Evolutionary conservation across 2,113 vertebrate species (phyloP).

Genomic region (Isurus oxyrinchus): DNA sequence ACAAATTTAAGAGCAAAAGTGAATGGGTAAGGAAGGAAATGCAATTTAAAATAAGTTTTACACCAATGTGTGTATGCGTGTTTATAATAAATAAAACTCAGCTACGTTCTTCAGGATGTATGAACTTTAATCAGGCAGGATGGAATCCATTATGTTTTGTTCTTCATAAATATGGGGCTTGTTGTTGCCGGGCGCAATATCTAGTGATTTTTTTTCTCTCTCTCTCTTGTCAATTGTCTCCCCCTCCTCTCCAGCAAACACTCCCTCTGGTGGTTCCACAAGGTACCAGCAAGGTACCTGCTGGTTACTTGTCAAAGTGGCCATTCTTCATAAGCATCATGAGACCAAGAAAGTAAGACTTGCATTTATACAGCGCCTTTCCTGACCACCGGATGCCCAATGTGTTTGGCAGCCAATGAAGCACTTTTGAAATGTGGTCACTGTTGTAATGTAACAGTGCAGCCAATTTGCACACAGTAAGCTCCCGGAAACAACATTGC

Average conservation of each 20-base stretch:
- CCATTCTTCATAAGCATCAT: too few relatives aligned
- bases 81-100: not conserved
- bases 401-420: too few relatives aligned
- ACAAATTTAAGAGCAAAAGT: not conserved
- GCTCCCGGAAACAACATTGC: too few relatives aligned
- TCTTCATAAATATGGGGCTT: not conserved
- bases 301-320: not conserved
- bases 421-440: too few relatives aligned
- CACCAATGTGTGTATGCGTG: not conserved
- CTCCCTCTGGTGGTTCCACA: not conserved
- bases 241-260: not conserved
- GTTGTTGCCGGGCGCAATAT: not conserved
- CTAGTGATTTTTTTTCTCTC: not conserved
- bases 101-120: not conserved
- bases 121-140: not conserved
- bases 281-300: not conserved
- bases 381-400: too few relatives aligned
- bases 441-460: too few relatives aligned
- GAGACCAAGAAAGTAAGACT: too few relatives aligned
- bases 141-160: not conserved
- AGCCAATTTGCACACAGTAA: too few relatives aligned
- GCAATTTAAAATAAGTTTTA: not conserved
- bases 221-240: not conserved
- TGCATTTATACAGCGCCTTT: too few relatives aligned
- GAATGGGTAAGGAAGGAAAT: not conserved